Percentiles rank a stretch among this genome's conserved stretches.
These are phyloP conservation scores for Aleiodes alternator DNA, from an alignment of 2,888 invertebrate species.

Conservation along the genomic window DNA sequence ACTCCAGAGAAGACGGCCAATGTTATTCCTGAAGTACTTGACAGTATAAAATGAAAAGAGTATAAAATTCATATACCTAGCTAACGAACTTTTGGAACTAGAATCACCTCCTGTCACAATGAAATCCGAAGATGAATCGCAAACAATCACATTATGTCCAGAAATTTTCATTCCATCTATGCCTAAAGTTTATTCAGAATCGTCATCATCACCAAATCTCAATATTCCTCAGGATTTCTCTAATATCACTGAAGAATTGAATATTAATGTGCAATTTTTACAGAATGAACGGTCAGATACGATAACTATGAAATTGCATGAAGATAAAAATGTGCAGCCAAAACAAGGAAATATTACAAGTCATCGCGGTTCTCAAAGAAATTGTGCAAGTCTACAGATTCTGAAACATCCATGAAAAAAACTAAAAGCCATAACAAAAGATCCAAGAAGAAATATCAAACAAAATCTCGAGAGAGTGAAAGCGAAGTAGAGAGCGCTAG, in stretches of 20 bases:
- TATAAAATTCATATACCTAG: conserved; percentile 64
- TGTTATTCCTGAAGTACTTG: background rate
- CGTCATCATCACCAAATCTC: conserved; percentile 20
- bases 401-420: conserved; percentile 17
- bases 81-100: conserved; percentile 65
- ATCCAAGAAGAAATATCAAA: conserved; percentile 38
- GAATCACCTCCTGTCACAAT: conserved; percentile 48
- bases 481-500: conserved; percentile 57
- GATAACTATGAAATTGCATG: conserved; percentile 59
- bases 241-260: conserved; percentile 56
- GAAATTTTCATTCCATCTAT: background rate
- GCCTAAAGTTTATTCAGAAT: background rate
- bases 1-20: conserved; percentile 45
- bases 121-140: conserved; percentile 1
- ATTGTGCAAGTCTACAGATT: background rate
- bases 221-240: conserved; percentile 51
- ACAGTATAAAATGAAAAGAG: conserved; percentile 23
- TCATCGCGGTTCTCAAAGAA: too few relatives aligned
- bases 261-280: conserved; percentile 44
- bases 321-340: conserved; percentile 60
- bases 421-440: conserved; percentile 40
- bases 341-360: conserved; percentile 11
- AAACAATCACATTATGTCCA: background rate
- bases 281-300: conserved; percentile 49
- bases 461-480: conserved; percentile 58